phyloP scores from a whole-genome alignment of 2,113 vertebrate genomes.

The Promerops cafer region DNA sequence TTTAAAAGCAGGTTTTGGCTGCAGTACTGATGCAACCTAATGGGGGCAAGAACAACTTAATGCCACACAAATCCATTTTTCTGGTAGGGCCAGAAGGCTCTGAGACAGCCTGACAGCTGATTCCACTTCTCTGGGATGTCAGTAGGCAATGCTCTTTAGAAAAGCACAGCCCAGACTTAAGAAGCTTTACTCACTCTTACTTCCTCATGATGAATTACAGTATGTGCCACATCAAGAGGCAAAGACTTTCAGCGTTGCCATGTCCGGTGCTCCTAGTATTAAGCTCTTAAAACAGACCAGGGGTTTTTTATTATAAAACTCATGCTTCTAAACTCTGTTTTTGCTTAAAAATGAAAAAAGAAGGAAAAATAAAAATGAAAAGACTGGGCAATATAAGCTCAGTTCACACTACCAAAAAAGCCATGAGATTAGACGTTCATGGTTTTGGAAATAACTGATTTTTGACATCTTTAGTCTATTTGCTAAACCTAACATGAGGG shows the following conservation, averaged over 20 bases:
- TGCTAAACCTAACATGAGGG: not conserved
- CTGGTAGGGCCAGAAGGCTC: not conserved
- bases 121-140: not conserved
- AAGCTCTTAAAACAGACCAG: not conserved
- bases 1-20: constrained; percentile 39
- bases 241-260: not conserved
- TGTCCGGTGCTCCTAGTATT: not conserved
- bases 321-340: not conserved
- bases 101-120: constrained; percentile 6
- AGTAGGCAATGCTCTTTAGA: not conserved
- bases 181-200: not conserved
- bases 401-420: not conserved
- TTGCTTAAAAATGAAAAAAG: not conserved
- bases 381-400: not conserved
- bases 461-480: not conserved
- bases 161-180: not conserved
- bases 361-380: not conserved
- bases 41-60: constrained; percentile 30
- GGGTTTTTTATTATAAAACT: not conserved
- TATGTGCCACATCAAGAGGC: not conserved
- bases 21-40: constrained; percentile 25
- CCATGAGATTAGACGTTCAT: not conserved
- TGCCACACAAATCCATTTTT: constrained; percentile 36
- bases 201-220: not conserved
- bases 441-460: not conserved